Base-by-base conservation (phyloP, 2,888 invertebrate genomes). In the Agrochola lychnidis region DNA sequence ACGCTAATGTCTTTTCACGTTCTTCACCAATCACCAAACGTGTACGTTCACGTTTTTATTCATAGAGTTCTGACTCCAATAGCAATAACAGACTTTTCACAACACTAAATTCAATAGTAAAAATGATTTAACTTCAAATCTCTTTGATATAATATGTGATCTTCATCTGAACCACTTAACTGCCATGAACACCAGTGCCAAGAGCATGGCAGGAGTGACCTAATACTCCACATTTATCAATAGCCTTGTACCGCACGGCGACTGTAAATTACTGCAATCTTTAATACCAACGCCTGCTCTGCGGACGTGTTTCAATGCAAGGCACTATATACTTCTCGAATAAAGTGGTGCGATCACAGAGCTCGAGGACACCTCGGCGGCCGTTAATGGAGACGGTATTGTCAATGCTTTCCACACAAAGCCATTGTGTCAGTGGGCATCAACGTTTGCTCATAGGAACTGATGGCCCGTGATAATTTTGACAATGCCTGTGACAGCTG, bases 191-290 rank as follows among this genome's bases (percentile, higher is more conserved):
- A 40, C 12, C 22, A 51, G 14, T 42, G 53, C 64, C 25, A 56
- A 36, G 0, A 4, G 19, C 51, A 25, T 9, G 22, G 51, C 62
- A 30, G 25, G n/a, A 59, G 59, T 61, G 67, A 51, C 67, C 62
- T 67, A 61, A 70, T 63, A 57, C 42, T 67, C 40, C 57, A 70
- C 67, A 82, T 85, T 70, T 72, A 57, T 76, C 85, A 72, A 72
- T 56, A 59, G 67, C 22, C 22, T 42, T 30, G 42, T 16, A 42
- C n/a, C 36, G 56, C 48, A 42, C 22, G 45, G 12, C 14, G 16
- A 62, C 77, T 59, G 42, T 76, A 73, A 68, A 76, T 73, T 36
- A 56, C 85, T 53, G 69, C 71, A 59, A 73, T 85, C 70, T 85
- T 70, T 70, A 76, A 73, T 70, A 70, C 68, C 61, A 36, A 42